These are phyloP conservation scores for Acrossocheilus wenchowensis DNA, from an alignment of 2,797 vertebrate species.

Conservation along the genomic window DNA sequence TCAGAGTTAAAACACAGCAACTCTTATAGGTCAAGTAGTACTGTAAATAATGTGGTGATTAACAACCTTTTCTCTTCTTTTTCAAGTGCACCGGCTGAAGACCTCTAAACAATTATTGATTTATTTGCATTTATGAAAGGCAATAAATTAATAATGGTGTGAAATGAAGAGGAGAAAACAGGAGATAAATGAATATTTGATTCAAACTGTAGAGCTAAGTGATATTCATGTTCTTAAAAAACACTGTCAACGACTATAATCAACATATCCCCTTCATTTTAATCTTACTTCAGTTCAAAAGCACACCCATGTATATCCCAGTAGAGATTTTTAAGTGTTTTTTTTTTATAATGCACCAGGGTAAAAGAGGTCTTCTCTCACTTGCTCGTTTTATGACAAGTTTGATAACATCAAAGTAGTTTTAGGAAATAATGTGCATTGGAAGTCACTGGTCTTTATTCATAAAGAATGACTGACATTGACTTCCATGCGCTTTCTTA, in stretches of 20 bases:
- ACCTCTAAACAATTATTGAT: constrained; percentile 67
- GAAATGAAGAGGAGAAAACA: constrained; percentile 55
- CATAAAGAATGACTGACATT: background rate
- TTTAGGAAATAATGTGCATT: background rate
- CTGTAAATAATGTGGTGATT: constrained; percentile 50
- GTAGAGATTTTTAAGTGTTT: constrained; percentile 62
- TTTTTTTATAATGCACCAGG: constrained; percentile 45
- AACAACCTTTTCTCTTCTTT: constrained; percentile 70
- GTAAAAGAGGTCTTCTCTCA: constrained; percentile 45
- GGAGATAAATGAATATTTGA: constrained; percentile 31
- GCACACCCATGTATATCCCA: constrained; percentile 18
- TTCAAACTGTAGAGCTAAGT: constrained; percentile 19
- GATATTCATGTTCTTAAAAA: background rate
- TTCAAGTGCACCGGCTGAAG: constrained; percentile 71
- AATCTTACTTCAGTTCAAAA: constrained; percentile 43
- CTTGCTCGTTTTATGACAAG: background rate
- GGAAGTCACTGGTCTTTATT: background rate
- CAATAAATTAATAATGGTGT: constrained; percentile 64
- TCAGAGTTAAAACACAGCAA: background rate
- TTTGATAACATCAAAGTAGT: background rate
- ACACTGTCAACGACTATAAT: background rate
- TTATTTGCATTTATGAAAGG: constrained; percentile 49
- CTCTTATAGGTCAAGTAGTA: background rate
- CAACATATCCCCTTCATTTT: background rate
- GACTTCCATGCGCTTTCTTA: background rate